Evolutionary conservation across 2,888 invertebrate genomes (phyloP).

Genomic region (Leistus spinibarbis): DNA sequence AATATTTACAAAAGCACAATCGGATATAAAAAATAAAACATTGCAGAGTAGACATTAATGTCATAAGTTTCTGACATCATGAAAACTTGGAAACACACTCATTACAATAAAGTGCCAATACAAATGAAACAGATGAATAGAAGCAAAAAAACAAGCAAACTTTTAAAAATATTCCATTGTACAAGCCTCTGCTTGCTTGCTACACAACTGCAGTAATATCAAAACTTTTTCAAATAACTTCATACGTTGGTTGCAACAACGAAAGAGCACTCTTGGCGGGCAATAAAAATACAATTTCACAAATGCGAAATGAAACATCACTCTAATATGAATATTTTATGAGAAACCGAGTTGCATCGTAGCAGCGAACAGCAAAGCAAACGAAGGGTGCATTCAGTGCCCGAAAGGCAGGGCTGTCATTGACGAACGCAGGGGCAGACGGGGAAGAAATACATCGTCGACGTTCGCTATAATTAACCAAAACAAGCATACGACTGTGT

Average conservation of each 20-base stretch:
- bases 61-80: neutral
- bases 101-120: neutral
- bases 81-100: neutral
- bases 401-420: neutral
- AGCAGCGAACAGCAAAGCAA: neutral
- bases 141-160: neutral
- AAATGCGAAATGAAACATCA: conserved; percentile 21
- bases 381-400: neutral
- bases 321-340: conserved; percentile 29
- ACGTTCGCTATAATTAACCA: conserved; percentile 24
- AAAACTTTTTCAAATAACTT: neutral
- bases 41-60: neutral
- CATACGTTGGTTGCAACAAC: neutral
- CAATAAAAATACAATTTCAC: conserved; percentile 32
- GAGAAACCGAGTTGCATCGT: neutral
- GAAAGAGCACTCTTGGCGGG: conserved; percentile 7
- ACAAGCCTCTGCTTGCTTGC: neutral
- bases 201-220: neutral
- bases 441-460: neutral
- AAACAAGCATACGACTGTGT: conserved; percentile 25
- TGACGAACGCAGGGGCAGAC: neutral
- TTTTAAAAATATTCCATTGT: neutral
- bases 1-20: neutral
- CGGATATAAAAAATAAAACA: neutral
- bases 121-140: neutral